Conservation (phyloP, 2,797 vertebrate genomes). For the Natrix natrix region DNA sequence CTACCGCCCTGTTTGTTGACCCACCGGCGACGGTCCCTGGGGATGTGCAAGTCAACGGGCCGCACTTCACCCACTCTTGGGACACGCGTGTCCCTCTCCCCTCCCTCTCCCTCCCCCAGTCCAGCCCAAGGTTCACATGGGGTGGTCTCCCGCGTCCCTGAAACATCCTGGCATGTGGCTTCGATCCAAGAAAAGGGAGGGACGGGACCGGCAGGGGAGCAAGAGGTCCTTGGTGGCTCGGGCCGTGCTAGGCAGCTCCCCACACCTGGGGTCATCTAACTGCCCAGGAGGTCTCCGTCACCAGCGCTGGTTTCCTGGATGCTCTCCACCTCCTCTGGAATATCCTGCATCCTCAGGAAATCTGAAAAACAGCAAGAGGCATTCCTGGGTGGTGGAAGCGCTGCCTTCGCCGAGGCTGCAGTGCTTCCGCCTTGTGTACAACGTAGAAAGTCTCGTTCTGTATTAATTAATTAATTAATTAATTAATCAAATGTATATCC, state of each 20-base stretch:
- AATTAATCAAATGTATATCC: neutral
- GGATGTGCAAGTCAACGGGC: too few species aligned
- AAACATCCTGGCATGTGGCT: neutral
- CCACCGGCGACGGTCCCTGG: neutral
- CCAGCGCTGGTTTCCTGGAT: slow-evolving; percentile 69
- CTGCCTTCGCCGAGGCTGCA: too few species aligned
- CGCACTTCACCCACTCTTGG: neutral
- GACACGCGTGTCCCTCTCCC: neutral
- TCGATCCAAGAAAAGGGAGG: neutral
- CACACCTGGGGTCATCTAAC: slow-evolving; percentile 49
- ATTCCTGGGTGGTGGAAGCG: too few species aligned
- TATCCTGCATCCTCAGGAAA: slow-evolving; percentile 88
- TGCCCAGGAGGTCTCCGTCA: slow-evolving; percentile 62
- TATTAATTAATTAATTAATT: neutral
- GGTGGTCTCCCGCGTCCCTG: neutral
- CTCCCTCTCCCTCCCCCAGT: neutral
- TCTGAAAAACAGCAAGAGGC: slow-evolving; percentile 45
- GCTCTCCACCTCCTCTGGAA: slow-evolving; percentile 88
- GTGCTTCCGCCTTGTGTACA: neutral
- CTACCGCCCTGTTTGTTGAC: neutral
- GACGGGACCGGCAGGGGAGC: neutral
- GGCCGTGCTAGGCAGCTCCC: neutral
- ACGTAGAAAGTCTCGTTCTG: too few species aligned
- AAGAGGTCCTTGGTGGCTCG: neutral
- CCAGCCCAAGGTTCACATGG: neutral